phyloP scores from a whole-genome alignment of 2,113 vertebrate species.

The Rutilus rutilus region DNA sequence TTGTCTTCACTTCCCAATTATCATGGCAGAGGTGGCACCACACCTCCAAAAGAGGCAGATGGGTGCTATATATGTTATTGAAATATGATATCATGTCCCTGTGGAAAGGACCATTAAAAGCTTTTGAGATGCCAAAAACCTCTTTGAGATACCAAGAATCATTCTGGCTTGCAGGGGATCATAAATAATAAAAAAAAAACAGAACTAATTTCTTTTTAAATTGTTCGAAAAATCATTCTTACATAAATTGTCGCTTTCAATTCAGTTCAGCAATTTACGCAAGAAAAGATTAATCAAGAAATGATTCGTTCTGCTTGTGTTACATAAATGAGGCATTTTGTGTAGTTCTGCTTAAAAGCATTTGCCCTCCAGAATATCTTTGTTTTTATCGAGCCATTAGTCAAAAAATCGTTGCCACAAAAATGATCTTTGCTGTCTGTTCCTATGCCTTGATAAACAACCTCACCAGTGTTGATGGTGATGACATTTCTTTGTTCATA shows the following conservation, averaged over 20 bases:
- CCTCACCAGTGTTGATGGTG: not conserved
- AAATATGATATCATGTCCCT: not conserved
- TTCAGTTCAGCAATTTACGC: not conserved
- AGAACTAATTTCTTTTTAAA: not conserved
- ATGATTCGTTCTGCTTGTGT: not conserved
- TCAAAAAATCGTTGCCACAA: not conserved
- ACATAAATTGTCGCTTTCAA: not conserved
- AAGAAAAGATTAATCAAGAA: not conserved
- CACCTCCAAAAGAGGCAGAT: not conserved
- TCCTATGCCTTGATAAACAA: not conserved
- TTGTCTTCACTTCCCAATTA: slow-evolving; percentile 22
- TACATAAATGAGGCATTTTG: not conserved
- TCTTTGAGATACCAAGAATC: not conserved
- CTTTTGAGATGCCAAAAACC: not conserved
- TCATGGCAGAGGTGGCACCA: not conserved
- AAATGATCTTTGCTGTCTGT: not conserved
- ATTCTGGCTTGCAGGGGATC: not conserved
- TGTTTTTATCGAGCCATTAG: not conserved
- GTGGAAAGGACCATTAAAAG: not conserved
- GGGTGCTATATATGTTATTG: not conserved
- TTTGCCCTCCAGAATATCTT: not conserved
- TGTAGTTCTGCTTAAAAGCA: slow-evolving; percentile 10
- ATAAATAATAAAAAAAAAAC: not conserved
- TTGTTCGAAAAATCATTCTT: not conserved
- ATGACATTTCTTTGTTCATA: not conserved